Evolutionary conservation across 2,797 vertebrate species (phyloP).

Genomic region (Nyctibius grandis): DNA sequence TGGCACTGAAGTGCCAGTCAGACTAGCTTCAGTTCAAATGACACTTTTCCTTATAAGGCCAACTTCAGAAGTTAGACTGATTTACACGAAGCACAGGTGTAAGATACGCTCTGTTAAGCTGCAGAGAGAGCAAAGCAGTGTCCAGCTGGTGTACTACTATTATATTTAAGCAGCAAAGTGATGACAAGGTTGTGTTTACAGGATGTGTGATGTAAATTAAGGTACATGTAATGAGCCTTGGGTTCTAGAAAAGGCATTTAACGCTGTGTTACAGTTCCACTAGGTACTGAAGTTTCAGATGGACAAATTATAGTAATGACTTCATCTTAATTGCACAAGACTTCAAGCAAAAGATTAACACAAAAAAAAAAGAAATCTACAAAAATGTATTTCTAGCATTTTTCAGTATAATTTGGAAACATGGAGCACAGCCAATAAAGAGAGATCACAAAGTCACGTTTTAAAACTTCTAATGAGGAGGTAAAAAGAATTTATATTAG

Average conservation of each 20-base stretch:
- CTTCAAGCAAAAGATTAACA: background rate
- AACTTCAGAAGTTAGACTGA: background rate
- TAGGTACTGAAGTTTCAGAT: background rate
- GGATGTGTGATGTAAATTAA: background rate
- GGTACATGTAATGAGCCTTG: fast-evolving
- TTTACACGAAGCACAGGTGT: background rate
- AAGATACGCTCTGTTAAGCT: background rate
- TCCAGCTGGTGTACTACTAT: background rate
- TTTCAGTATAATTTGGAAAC: conserved; percentile 19
- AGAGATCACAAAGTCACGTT: background rate
- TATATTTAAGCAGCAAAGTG: background rate
- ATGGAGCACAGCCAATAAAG: background rate
- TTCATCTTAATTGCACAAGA: background rate
- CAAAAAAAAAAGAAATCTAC: background rate
- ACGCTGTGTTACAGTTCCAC: background rate
- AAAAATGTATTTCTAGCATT: background rate
- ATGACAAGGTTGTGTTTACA: background rate
- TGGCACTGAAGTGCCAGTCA: background rate
- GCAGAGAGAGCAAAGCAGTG: background rate
- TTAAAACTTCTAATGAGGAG: background rate
- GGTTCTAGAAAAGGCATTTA: background rate
- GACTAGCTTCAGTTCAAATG: background rate
- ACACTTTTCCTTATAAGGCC: fast-evolving
- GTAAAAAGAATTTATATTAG: background rate
- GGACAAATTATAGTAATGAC: background rate